Percentiles rank a stretch among this genome's conserved stretches.
These are phyloP conservation scores for Brachypterus glaber DNA, from an alignment of 2,888 invertebrate species.

Conservation along the genomic window DNA sequence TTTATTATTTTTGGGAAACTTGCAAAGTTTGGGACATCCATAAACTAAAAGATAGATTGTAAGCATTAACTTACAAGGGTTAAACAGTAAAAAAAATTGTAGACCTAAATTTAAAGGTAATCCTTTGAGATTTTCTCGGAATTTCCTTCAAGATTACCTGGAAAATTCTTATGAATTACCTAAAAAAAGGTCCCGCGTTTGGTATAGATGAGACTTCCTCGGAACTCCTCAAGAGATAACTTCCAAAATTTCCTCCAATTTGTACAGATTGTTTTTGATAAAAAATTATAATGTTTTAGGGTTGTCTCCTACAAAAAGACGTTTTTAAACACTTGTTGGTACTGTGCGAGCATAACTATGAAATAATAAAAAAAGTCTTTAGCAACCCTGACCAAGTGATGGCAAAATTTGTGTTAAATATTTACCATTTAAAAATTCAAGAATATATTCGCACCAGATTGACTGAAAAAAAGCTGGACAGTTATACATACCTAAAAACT, in stretches of 20 bases:
- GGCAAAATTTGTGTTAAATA: constrained; percentile 94
- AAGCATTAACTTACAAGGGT: no score
- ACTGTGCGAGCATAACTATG: constrained; percentile 78
- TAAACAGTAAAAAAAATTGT: no score
- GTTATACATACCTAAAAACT: constrained; percentile 80
- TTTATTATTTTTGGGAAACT: constrained; percentile 1
- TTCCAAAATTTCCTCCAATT: no score
- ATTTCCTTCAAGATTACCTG: no score
- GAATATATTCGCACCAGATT: constrained; percentile 77
- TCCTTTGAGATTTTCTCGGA: no score
- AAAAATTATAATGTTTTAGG: constrained; percentile 47
- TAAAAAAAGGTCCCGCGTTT: no score
- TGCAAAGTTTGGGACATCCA: no score
- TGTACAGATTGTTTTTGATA: not conserved
- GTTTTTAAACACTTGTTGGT: constrained; percentile 85
- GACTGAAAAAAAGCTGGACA: constrained; percentile 62
- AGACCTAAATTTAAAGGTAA: no score
- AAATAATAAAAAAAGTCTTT: constrained; percentile 81
- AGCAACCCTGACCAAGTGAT: constrained; percentile 93
- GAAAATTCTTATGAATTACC: no score
- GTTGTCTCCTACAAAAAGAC: constrained; percentile 76
- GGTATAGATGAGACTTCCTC: no score
- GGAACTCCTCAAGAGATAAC: no score
- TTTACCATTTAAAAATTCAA: constrained; percentile 83
- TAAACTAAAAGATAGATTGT: no score